Evolutionary conservation across 2,797 vertebrate species (phyloP).

Genomic region (Momotus momota): DNA sequence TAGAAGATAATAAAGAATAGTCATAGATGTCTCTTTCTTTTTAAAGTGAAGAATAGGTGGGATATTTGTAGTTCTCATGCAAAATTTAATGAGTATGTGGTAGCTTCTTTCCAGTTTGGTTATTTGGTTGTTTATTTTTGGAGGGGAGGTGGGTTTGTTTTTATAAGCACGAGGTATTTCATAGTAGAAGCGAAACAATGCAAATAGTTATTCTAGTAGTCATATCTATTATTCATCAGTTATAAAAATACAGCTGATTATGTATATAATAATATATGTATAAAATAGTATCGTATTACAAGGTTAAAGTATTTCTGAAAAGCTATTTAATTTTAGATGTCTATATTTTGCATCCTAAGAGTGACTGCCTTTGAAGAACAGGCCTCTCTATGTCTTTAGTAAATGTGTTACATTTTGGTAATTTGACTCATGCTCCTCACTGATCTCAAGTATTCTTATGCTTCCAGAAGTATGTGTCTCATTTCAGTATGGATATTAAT

Average conservation of each 20-base stretch:
- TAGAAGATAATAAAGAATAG: neutral
- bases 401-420: neutral
- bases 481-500: neutral
- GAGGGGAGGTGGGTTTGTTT: neutral
- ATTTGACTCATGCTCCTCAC: neutral
- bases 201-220: neutral
- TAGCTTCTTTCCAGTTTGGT: neutral
- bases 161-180: neutral
- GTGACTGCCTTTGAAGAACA: neutral
- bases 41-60: neutral
- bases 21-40: neutral
- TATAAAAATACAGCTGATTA: neutral
- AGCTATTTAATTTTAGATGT: neutral
- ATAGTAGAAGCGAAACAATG: neutral
- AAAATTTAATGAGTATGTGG: neutral
- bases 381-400: neutral
- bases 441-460: neutral
- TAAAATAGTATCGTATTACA: neutral
- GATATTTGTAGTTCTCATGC: neutral
- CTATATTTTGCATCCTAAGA: neutral
- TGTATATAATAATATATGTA: neutral
- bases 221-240: neutral
- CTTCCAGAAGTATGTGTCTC: neutral
- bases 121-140: neutral
- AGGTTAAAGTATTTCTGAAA: neutral